Conservation (phyloP, 2,797 vertebrate species). For the Pangasius krempfi region DNA sequence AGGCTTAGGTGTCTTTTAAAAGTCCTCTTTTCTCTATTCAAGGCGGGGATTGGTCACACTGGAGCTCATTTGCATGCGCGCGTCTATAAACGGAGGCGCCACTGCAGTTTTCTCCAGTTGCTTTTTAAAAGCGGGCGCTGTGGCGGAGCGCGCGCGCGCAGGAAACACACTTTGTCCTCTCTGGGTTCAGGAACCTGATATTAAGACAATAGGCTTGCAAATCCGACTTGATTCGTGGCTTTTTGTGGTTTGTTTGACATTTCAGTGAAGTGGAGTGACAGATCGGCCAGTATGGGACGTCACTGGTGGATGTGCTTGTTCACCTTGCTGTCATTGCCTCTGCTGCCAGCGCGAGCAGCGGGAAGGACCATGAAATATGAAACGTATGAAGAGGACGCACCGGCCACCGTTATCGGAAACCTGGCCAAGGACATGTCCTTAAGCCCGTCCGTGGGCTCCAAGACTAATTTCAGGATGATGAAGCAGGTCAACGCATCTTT, state of each 20-base stretch:
- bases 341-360: conserved; percentile 62
- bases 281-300: conserved; percentile 62
- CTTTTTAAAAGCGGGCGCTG: conserved; percentile 60
- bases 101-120: conserved; percentile 73
- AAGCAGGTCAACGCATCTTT: conserved; percentile 91
- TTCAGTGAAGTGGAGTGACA: conserved; percentile 46
- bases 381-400: conserved; percentile 91
- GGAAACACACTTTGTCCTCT: conserved; percentile 39
- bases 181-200: conserved; percentile 40
- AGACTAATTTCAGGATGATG: conserved; percentile 88
- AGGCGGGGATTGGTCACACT: conserved; percentile 75
- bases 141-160: conserved; percentile 55
- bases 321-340: conserved; percentile 60
- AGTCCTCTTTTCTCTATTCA: conserved; percentile 64
- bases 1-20: conserved; percentile 77
- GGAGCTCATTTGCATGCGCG: conserved; percentile 88
- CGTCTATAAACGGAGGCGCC: conserved; percentile 82
- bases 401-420: conserved; percentile 91
- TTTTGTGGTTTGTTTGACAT: conserved; percentile 14
- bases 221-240: conserved; percentile 20
- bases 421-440: conserved; percentile 88
- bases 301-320: conserved; percentile 65
- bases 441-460: conserved; percentile 70
- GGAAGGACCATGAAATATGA: conserved; percentile 90
- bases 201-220: conserved; percentile 17